Conservation (phyloP, 2,888 invertebrate genomes). For the Calliphora vomitoria region DNA sequence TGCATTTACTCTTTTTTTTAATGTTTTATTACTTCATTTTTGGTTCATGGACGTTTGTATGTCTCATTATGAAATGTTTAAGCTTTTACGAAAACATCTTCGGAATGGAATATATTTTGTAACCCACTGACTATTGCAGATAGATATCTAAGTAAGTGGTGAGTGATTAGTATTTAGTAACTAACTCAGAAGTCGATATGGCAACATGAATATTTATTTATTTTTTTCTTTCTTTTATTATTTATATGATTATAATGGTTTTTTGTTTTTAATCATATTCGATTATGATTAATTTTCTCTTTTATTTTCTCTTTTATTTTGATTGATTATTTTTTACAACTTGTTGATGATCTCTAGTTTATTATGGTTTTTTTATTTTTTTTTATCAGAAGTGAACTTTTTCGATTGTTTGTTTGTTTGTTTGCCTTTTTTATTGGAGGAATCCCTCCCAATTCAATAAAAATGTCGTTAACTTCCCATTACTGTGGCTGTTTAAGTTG, state of each 20-base stretch:
- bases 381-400: constrained; percentile 42
- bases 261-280: not conserved
- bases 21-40: constrained; percentile 22
- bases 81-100: constrained; percentile 9
- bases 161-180: too few relatives aligned
- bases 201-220: constrained; percentile 2
- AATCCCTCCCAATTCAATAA: constrained; percentile 40
- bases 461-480: constrained; percentile 23
- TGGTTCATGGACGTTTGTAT: constrained; percentile 64
- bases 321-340: constrained; percentile 1
- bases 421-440: constrained; percentile 25
- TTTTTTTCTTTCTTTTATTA: too few relatives aligned
- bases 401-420: constrained; percentile 12
- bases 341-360: constrained; percentile 27
- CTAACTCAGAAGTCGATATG: not conserved
- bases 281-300: too few relatives aligned
- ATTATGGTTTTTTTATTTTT: constrained; percentile 8
- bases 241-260: not conserved
- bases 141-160: too few relatives aligned
- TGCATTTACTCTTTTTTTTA: constrained; percentile 26
- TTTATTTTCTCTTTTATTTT: constrained; percentile 13
- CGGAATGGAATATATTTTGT: not conserved
- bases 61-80: not conserved
- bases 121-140: not conserved
- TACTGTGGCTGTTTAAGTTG: not conserved